phyloP scores from a whole-genome alignment of 1,140 invertebrate genomes.

The Pseudachorutes palmiensis region DNA sequence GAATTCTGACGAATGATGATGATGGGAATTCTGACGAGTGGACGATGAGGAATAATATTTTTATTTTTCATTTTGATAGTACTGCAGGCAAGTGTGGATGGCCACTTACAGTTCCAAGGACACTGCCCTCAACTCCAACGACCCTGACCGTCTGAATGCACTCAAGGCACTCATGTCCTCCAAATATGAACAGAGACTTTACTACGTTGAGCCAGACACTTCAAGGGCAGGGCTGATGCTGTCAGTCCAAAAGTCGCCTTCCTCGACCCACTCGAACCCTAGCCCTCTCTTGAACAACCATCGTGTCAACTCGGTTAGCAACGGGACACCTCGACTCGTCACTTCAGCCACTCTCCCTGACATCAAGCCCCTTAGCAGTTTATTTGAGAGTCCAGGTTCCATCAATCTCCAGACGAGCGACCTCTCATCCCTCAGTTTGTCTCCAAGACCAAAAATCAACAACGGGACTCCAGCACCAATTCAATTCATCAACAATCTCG shows the following conservation, averaged over 20 bases:
- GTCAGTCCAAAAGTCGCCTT: conserved; percentile 5
- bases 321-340: conserved; percentile 27
- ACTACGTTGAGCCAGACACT: conserved; percentile 33
- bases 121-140: conserved; percentile 30
- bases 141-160: conserved; percentile 29
- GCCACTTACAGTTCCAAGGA: conserved; percentile 42
- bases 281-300: conserved; percentile 35
- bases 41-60: background rate
- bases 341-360: conserved; percentile 36
- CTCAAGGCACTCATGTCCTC: conserved; percentile 32
- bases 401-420: background rate
- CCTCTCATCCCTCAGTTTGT: background rate
- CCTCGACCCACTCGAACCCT: conserved; percentile 25
- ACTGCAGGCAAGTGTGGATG: conserved; percentile 82
- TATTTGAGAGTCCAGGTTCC: background rate
- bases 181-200: conserved; percentile 38
- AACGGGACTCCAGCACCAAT: conserved; percentile 19
- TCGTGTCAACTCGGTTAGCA: conserved; percentile 7
- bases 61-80: conserved; percentile 46
- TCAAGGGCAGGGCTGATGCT: conserved; percentile 9
- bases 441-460: background rate
- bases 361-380: conserved; percentile 32
- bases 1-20: too few species aligned
- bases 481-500: conserved; percentile 35
- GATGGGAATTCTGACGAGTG: background rate